A percentile compares a stretch with the other conserved stretches of the same genome.
Evolutionary conservation across 37 sponge, comb jelly and placozoan species (phyloP).

Genomic region (Ianthella basta): DNA sequence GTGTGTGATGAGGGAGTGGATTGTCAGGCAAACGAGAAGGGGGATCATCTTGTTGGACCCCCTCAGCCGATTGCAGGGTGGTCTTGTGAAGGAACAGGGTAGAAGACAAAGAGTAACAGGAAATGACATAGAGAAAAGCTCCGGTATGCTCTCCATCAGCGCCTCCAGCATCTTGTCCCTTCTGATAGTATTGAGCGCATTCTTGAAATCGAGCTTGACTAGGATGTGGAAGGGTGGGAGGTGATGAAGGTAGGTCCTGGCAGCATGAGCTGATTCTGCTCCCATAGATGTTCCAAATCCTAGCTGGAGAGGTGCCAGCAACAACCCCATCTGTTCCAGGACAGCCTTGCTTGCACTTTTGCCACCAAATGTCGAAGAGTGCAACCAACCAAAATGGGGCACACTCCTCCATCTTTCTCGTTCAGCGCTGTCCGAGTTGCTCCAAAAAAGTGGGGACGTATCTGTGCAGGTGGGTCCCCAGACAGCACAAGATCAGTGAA

Average conservation of each 20-base stretch:
- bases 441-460: background rate
- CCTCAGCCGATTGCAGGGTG: slow-evolving; percentile 6
- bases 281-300: background rate
- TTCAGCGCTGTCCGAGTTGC: background rate
- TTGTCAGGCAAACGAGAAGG: background rate
- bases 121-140: background rate
- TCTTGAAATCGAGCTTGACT: background rate
- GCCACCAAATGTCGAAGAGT: background rate
- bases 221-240: background rate
- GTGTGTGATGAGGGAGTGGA: slow-evolving; percentile 6
- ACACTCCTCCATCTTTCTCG: slow-evolving; percentile 2
- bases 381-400: background rate
- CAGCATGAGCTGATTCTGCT: background rate
- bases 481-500: slow-evolving; percentile 2
- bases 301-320: background rate
- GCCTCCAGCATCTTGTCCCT: slow-evolving; percentile 1
- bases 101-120: slow-evolving; percentile 1
- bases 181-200: background rate
- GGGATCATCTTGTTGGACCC: background rate
- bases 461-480: background rate
- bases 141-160: background rate
- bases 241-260: background rate
- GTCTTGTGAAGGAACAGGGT: background rate
- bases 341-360: slow-evolving; percentile 10
- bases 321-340: background rate